Evolutionary conservation across 2,797 vertebrate genomes (phyloP).

Genomic region (Atherinosoma microstoma): DNA sequence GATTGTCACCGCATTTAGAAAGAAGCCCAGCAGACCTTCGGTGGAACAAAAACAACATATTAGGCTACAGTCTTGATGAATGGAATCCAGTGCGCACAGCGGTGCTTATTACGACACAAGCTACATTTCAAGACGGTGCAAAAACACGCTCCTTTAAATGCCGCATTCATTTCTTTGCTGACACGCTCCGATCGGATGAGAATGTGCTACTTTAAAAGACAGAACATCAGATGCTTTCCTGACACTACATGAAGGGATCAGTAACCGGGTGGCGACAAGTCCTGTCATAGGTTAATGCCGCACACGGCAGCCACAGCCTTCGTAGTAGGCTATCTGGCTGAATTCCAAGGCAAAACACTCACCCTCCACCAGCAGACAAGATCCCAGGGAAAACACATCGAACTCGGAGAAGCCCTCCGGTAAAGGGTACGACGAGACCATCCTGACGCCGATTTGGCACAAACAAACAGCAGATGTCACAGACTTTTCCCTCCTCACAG

Average conservation of each 20-base stretch:
- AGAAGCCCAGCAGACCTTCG: conserved; percentile 91
- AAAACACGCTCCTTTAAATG: not conserved
- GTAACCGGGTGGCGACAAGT: conserved; percentile 26
- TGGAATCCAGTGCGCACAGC: conserved; percentile 9
- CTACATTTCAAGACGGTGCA: not conserved
- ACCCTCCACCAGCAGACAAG: conserved; percentile 93
- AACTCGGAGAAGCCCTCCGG: conserved; percentile 92
- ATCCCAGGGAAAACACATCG: conserved; percentile 92
- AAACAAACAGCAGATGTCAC: conserved; percentile 58
- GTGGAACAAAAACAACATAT: not conserved
- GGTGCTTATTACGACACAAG: conserved; percentile 1
- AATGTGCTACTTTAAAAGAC: not conserved
- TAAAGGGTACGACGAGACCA: conserved; percentile 88
- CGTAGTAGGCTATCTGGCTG: conserved; percentile 29
- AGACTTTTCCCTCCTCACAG: conserved; percentile 52
- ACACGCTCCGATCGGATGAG: not conserved
- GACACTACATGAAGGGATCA: not conserved
- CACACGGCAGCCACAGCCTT: conserved; percentile 15
- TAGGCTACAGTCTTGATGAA: not conserved
- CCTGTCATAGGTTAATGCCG: conserved; percentile 36
- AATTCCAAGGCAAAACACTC: conserved; percentile 74
- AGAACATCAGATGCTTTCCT: not conserved
- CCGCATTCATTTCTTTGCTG: not conserved
- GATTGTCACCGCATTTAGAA: conserved; percentile 92
- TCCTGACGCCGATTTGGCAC: conserved; percentile 70